Evolutionary conservation across 2,797 vertebrate genomes (phyloP).

Genomic region (Siniperca obscura): DNA sequence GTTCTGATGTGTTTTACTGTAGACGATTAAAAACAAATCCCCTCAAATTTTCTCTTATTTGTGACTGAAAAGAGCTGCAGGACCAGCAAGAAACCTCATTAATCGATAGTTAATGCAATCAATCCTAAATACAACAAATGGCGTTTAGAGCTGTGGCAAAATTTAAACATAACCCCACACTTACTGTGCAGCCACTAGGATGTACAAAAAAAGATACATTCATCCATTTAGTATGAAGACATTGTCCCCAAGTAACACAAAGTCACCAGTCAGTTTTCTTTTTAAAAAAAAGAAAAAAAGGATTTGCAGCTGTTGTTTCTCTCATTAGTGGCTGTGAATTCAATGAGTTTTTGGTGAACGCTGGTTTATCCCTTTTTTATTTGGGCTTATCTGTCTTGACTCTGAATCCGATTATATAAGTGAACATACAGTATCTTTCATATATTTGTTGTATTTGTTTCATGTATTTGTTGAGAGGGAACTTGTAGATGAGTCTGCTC

Average conservation of each 20-base stretch:
- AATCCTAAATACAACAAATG: background rate
- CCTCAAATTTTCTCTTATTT: background rate
- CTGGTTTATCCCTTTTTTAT: constrained; percentile 35
- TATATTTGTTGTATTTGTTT: background rate
- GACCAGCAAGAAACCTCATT: background rate
- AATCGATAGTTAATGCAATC: background rate
- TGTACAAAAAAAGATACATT: background rate
- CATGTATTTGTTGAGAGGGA: background rate
- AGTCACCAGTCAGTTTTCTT: background rate
- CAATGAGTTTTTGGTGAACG: constrained; percentile 6
- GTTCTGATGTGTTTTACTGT: background rate
- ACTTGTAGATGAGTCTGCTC: background rate
- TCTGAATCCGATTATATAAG: constrained; percentile 41
- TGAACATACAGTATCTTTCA: background rate
- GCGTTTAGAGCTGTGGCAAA: background rate
- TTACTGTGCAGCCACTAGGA: background rate
- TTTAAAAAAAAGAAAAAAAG: background rate
- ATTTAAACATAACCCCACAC: background rate
- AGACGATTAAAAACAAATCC: background rate
- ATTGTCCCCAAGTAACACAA: background rate
- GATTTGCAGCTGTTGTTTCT: constrained; percentile 40
- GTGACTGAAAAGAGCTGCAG: background rate
- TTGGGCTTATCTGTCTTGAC: constrained; percentile 3
- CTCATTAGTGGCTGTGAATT: constrained; percentile 31
- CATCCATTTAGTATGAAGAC: background rate